Evolutionary conservation across 2,113 vertebrate genomes (phyloP).

Genomic region (Australoheros scitulus): DNA sequence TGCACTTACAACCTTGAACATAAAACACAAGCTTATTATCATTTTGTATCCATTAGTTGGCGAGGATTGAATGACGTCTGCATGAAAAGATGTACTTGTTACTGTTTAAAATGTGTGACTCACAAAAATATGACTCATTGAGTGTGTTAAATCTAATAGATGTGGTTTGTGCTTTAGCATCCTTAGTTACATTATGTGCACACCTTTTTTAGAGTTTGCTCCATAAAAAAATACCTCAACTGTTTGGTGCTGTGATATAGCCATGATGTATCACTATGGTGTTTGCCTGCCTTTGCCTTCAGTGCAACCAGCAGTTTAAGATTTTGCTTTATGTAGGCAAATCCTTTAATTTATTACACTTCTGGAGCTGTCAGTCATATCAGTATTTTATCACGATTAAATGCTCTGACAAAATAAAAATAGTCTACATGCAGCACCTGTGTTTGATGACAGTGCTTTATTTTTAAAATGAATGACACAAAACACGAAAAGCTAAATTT

Average conservation of each 20-base stretch:
- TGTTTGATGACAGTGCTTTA: background rate
- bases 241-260: background rate
- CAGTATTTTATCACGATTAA: background rate
- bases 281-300: background rate
- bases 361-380: background rate
- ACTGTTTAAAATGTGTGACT: background rate
- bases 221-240: background rate
- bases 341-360: background rate
- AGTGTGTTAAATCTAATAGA: background rate
- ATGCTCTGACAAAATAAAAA: background rate
- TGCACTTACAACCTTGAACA: constrained; percentile 20
- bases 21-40: constrained; percentile 28
- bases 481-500: background rate
- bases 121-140: background rate
- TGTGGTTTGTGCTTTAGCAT: background rate
- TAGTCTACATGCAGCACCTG: background rate
- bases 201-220: background rate
- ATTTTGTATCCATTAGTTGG: constrained; percentile 28
- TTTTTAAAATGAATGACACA: background rate
- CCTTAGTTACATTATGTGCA: background rate
- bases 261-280: too few relatives aligned
- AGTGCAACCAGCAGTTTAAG: background rate
- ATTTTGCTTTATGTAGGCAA: background rate
- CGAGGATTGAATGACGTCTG: background rate
- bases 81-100: background rate